A percentile compares a stretch with the other conserved stretches of the same genome.
Evolutionary conservation across 2,113 vertebrate species (phyloP).

Genomic region (Carlito syrichta): DNA sequence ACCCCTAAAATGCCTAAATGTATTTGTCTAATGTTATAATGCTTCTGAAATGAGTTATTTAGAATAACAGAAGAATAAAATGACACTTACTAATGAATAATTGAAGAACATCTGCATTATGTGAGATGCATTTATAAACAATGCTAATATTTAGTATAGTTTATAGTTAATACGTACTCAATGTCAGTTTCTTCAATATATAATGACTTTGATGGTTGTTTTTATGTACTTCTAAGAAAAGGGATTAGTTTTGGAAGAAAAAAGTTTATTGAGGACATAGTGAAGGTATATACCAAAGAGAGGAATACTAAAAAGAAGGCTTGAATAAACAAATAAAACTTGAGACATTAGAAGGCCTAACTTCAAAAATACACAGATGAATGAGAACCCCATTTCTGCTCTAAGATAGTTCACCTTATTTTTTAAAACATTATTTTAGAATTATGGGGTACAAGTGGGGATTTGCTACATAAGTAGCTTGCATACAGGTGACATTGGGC

Average conservation of each 20-base stretch:
- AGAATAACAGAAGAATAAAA: not conserved
- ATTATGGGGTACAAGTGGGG: too few relatives aligned
- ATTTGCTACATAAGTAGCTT: too few relatives aligned
- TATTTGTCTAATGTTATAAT: not conserved
- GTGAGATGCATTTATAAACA: not conserved
- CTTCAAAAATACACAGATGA: not conserved
- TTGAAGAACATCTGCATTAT: not conserved
- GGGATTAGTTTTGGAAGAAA: not conserved
- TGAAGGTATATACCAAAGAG: not conserved
- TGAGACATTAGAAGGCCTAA: not conserved
- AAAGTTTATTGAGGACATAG: not conserved
- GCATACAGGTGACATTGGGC: too few relatives aligned
- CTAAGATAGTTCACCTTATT: not conserved
- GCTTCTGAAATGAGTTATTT: not conserved
- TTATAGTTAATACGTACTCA: not conserved
- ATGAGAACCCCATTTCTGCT: not conserved
- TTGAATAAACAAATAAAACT: not conserved
- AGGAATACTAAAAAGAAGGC: not conserved
- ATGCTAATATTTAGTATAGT: not conserved
- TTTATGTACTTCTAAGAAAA: not conserved
- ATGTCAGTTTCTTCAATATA: not conserved
- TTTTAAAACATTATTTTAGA: too few relatives aligned
- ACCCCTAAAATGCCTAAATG: not conserved
- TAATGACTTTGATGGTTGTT: not conserved
- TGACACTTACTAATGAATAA: not conserved